Percentiles rank a stretch among this genome's conserved stretches.
These are phyloP conservation scores for Channa maculata DNA, from an alignment of 2,113 vertebrate species.

Conservation along the genomic window DNA sequence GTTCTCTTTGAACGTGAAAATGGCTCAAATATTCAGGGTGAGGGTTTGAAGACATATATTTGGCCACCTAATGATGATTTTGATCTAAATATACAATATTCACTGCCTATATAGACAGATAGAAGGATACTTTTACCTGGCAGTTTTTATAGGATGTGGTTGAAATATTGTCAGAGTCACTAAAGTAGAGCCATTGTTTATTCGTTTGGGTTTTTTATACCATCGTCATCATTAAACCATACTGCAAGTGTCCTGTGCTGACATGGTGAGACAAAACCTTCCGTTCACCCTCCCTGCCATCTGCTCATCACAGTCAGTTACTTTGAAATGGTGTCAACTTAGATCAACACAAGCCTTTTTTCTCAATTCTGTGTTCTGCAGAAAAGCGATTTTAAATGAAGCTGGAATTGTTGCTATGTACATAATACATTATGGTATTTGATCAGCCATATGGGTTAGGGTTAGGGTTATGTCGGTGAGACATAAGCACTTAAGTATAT, in stretches of 20 bases:
- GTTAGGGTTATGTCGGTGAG: background rate
- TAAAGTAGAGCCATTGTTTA: too few species aligned
- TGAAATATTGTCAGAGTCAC: background rate
- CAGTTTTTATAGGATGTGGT: background rate
- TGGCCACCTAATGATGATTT: conserved; percentile 14
- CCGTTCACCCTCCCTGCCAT: conserved; percentile 27
- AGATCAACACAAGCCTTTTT: background rate
- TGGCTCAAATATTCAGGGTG: conserved; percentile 45
- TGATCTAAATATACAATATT: conserved; percentile 2
- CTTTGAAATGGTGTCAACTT: background rate
- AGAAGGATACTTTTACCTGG: background rate
- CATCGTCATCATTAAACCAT: background rate
- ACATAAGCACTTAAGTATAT: background rate
- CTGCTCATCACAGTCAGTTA: conserved; percentile 17
- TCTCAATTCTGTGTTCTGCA: background rate
- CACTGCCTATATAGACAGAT: background rate
- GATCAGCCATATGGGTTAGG: conserved; percentile 54
- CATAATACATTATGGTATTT: background rate
- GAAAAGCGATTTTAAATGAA: background rate
- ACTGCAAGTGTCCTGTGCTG: background rate
- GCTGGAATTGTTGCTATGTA: background rate
- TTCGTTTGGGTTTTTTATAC: too few species aligned
- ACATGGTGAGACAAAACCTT: conserved; percentile 14
- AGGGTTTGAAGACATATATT: conserved; percentile 34
- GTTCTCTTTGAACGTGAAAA: conserved; percentile 48